Evolutionary conservation across 2,797 vertebrate species (phyloP).

Genomic region (Spheniscus humboldti): DNA sequence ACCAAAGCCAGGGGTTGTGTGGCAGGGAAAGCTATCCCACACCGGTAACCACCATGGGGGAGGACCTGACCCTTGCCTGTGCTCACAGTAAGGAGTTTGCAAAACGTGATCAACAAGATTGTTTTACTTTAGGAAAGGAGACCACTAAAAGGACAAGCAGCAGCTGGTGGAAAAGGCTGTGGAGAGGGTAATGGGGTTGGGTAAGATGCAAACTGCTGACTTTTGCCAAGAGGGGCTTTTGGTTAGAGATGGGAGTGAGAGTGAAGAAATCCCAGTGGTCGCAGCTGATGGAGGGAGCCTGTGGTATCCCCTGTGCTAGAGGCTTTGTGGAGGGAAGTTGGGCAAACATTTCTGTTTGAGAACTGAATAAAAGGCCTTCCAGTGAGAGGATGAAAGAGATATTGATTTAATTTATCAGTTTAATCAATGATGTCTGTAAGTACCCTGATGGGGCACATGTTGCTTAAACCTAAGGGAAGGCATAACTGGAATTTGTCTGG

Average conservation of each 20-base stretch:
- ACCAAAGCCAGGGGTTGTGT: not conserved
- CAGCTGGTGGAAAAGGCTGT: not conserved
- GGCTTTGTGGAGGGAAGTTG: not conserved
- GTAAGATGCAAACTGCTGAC: not conserved
- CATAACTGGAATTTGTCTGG: not conserved
- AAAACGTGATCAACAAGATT: rapidly evolving
- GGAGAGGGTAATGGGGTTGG: not conserved
- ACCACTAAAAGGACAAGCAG: not conserved
- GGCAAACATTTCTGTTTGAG: not conserved
- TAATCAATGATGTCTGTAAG: not conserved
- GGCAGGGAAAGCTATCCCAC: not conserved
- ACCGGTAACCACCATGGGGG: rapidly evolving
- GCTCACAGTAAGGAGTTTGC: not conserved
- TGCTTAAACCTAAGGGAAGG: not conserved
- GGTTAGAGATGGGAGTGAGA: not conserved
- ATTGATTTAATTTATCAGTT: not conserved
- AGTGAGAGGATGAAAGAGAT: not conserved
- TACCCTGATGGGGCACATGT: rapidly evolving
- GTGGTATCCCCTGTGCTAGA: rapidly evolving
- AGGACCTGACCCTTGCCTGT: not conserved
- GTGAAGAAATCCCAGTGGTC: rapidly evolving
- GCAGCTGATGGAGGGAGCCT: not conserved
- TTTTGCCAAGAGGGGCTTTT: not conserved
- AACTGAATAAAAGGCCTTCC: not conserved
- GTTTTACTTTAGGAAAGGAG: not conserved